A percentile compares a stretch with the other conserved stretches of the same genome.
Conservation (phyloP, 2,797 vertebrate species). For the Rhinichthys osculus region DNA sequence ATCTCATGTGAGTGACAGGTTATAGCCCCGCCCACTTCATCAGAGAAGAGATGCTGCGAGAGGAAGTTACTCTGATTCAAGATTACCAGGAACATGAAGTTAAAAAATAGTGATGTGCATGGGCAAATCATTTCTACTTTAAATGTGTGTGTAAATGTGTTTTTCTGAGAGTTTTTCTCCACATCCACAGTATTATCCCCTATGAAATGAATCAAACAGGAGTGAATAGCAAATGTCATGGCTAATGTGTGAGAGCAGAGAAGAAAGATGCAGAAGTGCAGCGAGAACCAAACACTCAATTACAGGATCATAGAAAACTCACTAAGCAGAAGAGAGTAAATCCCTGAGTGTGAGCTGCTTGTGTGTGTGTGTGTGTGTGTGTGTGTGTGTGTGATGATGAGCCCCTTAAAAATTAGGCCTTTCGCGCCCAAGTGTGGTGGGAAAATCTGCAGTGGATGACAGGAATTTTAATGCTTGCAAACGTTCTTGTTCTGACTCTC, state of each 20-base stretch:
- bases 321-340: conserved; percentile 13
- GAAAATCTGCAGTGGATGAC: conserved; percentile 44
- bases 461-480: conserved; percentile 52
- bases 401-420: conserved; percentile 8
- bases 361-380: conserved; percentile 1
- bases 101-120: no score
- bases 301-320: conserved; percentile 18
- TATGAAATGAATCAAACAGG: background rate
- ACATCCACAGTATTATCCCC: background rate
- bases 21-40: background rate
- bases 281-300: conserved; percentile 7
- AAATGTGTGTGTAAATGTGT: background rate
- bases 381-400: conserved; percentile 7
- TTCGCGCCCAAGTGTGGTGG: background rate
- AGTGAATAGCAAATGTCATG: background rate
- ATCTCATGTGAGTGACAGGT: background rate
- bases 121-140: no score
- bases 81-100: no score
- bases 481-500: conserved; percentile 22
- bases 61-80: background rate
- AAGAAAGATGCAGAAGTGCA: background rate
- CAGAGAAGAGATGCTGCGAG: background rate
- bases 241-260: background rate
- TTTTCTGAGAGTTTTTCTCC: background rate
- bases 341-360: background rate